Conservation (phyloP, 2,113 vertebrate species). For the Empidonax alnorum region DNA sequence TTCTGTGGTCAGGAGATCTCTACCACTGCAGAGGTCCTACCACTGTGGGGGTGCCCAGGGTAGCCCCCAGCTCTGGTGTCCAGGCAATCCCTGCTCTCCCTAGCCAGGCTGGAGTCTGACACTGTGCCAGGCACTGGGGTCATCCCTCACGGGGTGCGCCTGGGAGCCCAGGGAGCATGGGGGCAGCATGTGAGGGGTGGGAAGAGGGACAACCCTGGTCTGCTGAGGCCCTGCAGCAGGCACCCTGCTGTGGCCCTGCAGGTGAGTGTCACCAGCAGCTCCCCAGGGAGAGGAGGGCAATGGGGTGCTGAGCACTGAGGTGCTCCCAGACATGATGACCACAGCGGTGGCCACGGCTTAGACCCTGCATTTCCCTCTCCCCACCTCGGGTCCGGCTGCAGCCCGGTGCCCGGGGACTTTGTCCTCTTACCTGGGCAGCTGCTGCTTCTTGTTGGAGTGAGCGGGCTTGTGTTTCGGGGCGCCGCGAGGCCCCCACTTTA, state of each 20-base stretch:
- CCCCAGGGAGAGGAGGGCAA: rapidly evolving
- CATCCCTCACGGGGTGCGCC: rapidly evolving
- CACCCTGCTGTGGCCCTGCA: not conserved
- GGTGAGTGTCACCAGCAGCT: not conserved
- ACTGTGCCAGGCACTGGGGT: not conserved
- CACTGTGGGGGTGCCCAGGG: not conserved
- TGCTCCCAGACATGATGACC: not conserved
- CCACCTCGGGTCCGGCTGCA: not conserved
- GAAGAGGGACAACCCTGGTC: not conserved
- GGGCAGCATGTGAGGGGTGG: not conserved
- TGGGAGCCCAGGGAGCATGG: rapidly evolving
- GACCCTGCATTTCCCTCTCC: not conserved
- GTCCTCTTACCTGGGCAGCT: constrained; percentile 86
- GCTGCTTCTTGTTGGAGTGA: constrained; percentile 70
- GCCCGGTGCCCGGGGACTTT: not conserved
- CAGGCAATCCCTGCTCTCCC: not conserved
- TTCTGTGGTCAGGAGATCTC: not conserved
- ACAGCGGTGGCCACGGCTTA: not conserved
- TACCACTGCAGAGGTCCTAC: no score
- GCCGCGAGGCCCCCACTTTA: constrained; percentile 80
- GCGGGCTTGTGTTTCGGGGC: constrained; percentile 47
- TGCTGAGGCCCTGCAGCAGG: not conserved
- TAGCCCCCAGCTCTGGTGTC: not conserved
- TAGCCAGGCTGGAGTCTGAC: not conserved
- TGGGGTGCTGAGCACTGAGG: not conserved